These are phyloP conservation scores for Liparis tanakae DNA, from an alignment of 2,797 vertebrate species.

Conservation along the genomic window DNA sequence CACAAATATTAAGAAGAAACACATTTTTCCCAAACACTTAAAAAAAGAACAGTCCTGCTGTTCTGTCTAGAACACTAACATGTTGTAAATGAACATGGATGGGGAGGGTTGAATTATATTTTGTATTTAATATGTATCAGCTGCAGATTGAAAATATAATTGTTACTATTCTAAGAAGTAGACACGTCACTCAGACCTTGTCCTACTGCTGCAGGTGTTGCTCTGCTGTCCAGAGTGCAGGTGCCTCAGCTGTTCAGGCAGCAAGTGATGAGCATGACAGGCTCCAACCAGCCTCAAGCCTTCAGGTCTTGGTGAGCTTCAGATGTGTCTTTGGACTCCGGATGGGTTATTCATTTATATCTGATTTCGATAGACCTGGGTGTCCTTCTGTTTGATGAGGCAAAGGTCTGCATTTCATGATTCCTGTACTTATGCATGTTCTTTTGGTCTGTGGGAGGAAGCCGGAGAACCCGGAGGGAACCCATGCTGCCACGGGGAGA, in stretches of 20 bases:
- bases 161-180: conserved; percentile 31
- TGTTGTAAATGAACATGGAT: conserved; percentile 32
- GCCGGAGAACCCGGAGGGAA: too few relatives aligned
- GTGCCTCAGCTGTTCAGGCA: conserved; percentile 40
- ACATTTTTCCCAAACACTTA: conserved; percentile 3
- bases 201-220: conserved; percentile 12
- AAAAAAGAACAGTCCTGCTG: conserved; percentile 18
- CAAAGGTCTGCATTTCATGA: conserved; percentile 51
- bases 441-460: too few relatives aligned
- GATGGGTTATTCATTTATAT: conserved; percentile 37
- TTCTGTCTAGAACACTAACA: conserved; percentile 39
- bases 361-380: conserved; percentile 50
- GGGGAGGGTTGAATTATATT: conserved; percentile 21
- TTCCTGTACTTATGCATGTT: conserved; percentile 19
- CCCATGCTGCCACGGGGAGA: too few relatives aligned
- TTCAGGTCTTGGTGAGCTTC: conserved; percentile 54
- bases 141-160: conserved; percentile 45
- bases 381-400: conserved; percentile 63
- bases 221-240: conserved; percentile 38
- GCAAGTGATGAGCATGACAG: conserved; percentile 48
- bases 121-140: conserved; percentile 23
- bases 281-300: conserved; percentile 40
- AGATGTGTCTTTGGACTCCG: conserved; percentile 66
- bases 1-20: conserved; percentile 16
- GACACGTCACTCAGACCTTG: conserved; percentile 23